A percentile compares a stretch with the other conserved stretches of the same genome.
Evolutionary conservation across 2,888 invertebrate genomes (phyloP).

Genomic region (Griposia aprilina): DNA sequence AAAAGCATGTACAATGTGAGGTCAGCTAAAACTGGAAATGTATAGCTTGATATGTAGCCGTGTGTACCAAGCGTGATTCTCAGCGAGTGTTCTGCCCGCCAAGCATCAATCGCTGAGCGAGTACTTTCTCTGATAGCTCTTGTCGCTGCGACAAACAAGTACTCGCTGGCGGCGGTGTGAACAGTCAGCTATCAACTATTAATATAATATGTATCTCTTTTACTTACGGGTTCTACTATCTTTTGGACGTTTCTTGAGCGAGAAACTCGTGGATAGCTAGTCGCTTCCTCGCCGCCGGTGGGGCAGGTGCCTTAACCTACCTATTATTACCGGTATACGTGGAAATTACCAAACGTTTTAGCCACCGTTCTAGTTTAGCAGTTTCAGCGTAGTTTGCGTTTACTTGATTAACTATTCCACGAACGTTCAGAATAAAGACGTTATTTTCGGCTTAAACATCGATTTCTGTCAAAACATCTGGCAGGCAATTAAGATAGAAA

Average conservation of each 20-base stretch:
- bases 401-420: slow-evolving; percentile 37
- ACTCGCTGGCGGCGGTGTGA: too few relatives aligned
- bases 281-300: background rate
- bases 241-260: background rate
- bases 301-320: background rate
- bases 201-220: background rate
- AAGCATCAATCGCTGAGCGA: background rate
- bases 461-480: slow-evolving; percentile 14
- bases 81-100: background rate
- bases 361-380: slow-evolving; percentile 23
- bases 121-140: background rate
- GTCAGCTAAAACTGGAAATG: too few relatives aligned
- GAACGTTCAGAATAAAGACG: slow-evolving; percentile 34
- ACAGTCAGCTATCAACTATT: background rate
- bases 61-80: too few relatives aligned
- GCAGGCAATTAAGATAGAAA: background rate
- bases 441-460: slow-evolving; percentile 23
- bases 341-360: slow-evolving; percentile 28
- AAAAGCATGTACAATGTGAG: too few relatives aligned
- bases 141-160: background rate
- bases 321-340: slow-evolving; percentile 10
- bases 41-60: too few relatives aligned
- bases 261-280: background rate
- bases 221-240: too few relatives aligned
- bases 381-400: slow-evolving; percentile 41